These are phyloP conservation scores for Falco biarmicus DNA, from an alignment of 2,797 vertebrate genomes.

Conservation along the genomic window DNA sequence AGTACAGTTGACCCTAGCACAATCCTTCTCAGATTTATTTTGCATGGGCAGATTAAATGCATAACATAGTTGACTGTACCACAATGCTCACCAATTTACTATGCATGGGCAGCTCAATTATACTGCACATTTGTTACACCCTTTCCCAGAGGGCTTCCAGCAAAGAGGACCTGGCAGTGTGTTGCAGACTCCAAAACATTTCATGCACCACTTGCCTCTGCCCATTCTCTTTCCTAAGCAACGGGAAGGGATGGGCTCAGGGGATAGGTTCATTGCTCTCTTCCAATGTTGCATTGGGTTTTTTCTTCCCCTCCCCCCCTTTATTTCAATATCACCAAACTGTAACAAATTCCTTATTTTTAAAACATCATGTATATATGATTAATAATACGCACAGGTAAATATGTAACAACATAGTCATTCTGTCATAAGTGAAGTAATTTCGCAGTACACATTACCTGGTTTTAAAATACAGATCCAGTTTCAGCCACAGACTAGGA, in stretches of 20 bases:
- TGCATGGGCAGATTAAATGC: conserved; percentile 28
- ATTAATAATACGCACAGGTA: background rate
- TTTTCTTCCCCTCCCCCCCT: background rate
- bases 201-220: conserved; percentile 36
- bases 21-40: conserved; percentile 14
- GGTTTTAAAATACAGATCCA: background rate
- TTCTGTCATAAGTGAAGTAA: background rate
- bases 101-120: conserved; percentile 52
- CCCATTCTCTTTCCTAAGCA: background rate
- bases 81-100: conserved; percentile 28
- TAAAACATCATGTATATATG: background rate
- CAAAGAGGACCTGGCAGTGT: conserved; percentile 2
- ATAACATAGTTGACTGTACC: background rate
- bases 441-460: background rate
- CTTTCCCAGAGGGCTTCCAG: conserved; percentile 34
- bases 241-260: background rate
- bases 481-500: background rate
- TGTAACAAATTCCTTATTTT: background rate
- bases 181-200: conserved; percentile 45
- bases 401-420: background rate
- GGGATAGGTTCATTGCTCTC: background rate
- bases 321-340: background rate
- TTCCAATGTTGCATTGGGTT: background rate
- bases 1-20: background rate
- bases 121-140: conserved; percentile 40